Evolutionary conservation across 1,140 invertebrate genomes (phyloP), one percentile per base, ranked within the genome.

Genomic region (Euschistus heros): DNA sequence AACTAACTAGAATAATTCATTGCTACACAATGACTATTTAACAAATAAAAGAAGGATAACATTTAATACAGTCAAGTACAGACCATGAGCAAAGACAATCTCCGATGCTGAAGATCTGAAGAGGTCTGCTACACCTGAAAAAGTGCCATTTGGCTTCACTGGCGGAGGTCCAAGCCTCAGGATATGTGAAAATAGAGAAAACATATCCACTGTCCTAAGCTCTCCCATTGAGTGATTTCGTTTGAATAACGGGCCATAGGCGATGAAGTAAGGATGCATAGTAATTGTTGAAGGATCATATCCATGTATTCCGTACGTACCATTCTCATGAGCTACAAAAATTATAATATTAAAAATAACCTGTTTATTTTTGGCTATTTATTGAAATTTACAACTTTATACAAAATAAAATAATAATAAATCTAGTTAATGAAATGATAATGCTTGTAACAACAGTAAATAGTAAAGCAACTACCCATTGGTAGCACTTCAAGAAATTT

Each of bases 211-310:
- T 1, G 60, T 62, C 17, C 22, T 27, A 22, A 59, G 55, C 15
- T 59, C 55, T 14, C 24, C 24, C 20, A 24, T n/a, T 2, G 15
- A 33, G 24, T 42, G 33, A n/a, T 62, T 62, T 42, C 33, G 2
- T 46, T 62, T 62, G 33, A 62, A 62, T 5, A 62, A 5, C 0
- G 60, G 60, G 5, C 60, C 60, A 42, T 37, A 13, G 4, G 60
- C 60, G 4, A 62, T 42, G 42, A 62, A 62, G 24, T 42, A 62
- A 2, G 60, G 60, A 18, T 62, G 60, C 60, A 62, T 62, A 15
- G 17, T 42, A 6, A 62, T 17, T n/a, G 17, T 20, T 27, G 1
- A 2, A n/a, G 60, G 60, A 22, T 62, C 60, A 46, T 62, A 62
- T 7, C 60, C 60, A 17, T 62, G 60, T 13, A 62, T n/a, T 5